Evolutionary conservation across 2,113 vertebrate genomes (phyloP).

Genomic region (Brienomyrus brachyistius): DNA sequence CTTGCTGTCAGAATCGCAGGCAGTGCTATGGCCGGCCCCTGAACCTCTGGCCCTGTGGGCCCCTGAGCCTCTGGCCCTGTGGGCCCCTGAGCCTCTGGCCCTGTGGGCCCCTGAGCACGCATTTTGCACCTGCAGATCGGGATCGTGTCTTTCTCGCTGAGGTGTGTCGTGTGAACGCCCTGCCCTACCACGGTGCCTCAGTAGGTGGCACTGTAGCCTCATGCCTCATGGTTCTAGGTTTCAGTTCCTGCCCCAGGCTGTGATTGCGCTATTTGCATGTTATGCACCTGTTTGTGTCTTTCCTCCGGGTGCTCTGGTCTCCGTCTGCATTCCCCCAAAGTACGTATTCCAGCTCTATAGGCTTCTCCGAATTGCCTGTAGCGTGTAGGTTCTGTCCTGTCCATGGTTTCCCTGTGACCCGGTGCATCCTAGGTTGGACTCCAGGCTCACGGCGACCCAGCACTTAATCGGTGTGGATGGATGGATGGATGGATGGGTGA

Average conservation of each 20-base stretch:
- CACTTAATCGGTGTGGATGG: not conserved
- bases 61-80: not conserved
- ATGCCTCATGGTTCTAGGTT: not conserved
- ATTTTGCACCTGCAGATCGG: not conserved
- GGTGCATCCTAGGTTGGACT: not conserved
- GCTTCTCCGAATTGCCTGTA: not conserved
- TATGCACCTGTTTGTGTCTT: not conserved
- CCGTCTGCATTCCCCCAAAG: not conserved
- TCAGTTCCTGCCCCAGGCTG: not conserved
- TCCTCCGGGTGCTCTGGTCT: not conserved
- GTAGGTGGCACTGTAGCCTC: not conserved
- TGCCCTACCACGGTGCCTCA: not conserved
- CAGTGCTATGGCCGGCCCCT: not conserved
- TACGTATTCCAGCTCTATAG: not conserved
- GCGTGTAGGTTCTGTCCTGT: not conserved
- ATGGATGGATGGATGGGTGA: not conserved
- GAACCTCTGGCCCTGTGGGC: not conserved
- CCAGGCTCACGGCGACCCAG: not conserved
- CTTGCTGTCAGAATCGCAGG: not conserved
- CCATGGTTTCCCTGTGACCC: not conserved
- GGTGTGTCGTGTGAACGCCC: not conserved
- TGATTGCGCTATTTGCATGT: not conserved
- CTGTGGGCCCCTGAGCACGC: not conserved
- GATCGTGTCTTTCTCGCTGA: not conserved
- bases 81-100: not conserved